Percentiles rank a stretch among this genome's conserved stretches.
These are phyloP conservation scores for Nestor notabilis DNA, from an alignment of 2,113 vertebrate species.

Conservation along the genomic window DNA sequence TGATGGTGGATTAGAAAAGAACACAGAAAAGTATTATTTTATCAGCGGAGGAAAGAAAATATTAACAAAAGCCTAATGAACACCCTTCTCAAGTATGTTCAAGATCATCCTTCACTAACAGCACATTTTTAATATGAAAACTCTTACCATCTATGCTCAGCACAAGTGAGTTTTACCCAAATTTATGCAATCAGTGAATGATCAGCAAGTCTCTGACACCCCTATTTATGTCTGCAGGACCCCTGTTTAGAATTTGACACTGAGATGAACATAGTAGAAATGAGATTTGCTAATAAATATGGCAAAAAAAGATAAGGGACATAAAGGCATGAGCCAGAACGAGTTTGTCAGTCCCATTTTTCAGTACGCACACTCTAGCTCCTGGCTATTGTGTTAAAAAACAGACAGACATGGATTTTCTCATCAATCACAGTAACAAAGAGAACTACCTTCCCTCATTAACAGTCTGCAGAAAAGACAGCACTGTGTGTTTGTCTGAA, in stretches of 20 bases:
- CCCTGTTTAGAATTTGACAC: conserved; percentile 51
- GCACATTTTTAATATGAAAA: neutral
- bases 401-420: conserved; percentile 65
- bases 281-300: conserved; percentile 69
- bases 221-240: neutral
- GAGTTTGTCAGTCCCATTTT: conserved; percentile 59
- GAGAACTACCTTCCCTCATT: conserved; percentile 47
- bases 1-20: neutral
- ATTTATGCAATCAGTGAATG: conserved; percentile 19
- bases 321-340: conserved; percentile 57
- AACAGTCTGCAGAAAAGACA: conserved; percentile 24
- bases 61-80: neutral
- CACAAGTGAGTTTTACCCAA: conserved; percentile 36
- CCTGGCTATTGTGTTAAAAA: conserved; percentile 59
- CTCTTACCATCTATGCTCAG: neutral
- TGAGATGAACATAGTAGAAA: conserved; percentile 38
- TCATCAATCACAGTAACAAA: conserved; percentile 58
- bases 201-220: conserved; percentile 30
- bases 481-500: neutral
- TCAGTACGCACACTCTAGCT: conserved; percentile 21
- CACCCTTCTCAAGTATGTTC: neutral
- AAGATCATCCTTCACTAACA: conserved; percentile 4
- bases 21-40: neutral
- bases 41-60: neutral
- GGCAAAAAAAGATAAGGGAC: conserved; percentile 24